These are phyloP conservation scores for Stigmatopora nigra DNA, from an alignment of 2,113 vertebrate species.

Conservation along the genomic window DNA sequence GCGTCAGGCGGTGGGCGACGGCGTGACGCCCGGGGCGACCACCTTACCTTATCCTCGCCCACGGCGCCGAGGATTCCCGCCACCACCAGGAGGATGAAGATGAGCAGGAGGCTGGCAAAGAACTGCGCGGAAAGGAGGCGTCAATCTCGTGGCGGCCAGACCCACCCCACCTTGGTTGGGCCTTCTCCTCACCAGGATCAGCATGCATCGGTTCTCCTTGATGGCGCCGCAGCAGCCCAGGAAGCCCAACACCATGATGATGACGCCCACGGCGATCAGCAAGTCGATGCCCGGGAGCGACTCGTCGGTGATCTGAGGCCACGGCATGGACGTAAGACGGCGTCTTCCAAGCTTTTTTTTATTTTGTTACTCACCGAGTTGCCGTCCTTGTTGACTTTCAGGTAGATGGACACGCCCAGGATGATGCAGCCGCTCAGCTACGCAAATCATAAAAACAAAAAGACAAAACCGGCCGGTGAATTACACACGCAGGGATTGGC, in stretches of 20 bases:
- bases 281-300: slow-evolving; percentile 51
- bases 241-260: slow-evolving; percentile 84
- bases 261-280: slow-evolving; percentile 63
- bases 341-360: too few relatives aligned
- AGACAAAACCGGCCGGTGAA: background rate
- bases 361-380: slow-evolving; percentile 31
- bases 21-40: background rate
- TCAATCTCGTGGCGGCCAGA: background rate
- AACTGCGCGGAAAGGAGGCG: slow-evolving; percentile 40
- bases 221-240: slow-evolving; percentile 83
- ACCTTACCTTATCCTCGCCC: slow-evolving; percentile 27
- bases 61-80: slow-evolving; percentile 61
- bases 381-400: slow-evolving; percentile 63
- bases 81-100: slow-evolving; percentile 65
- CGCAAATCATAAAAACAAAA: too few relatives aligned
- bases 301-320: slow-evolving; percentile 31
- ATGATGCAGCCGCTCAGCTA: slow-evolving; percentile 80
- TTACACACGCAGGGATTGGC: too few relatives aligned
- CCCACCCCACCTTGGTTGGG: background rate
- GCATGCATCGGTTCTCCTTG: slow-evolving; percentile 78
- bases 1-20: background rate
- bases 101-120: slow-evolving; percentile 62
- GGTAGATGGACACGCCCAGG: slow-evolving; percentile 76
- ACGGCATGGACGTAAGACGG: background rate
- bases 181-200: slow-evolving; percentile 70